phyloP scores from a whole-genome alignment of 2,888 invertebrate species.

The Drosophila borborema region DNA sequence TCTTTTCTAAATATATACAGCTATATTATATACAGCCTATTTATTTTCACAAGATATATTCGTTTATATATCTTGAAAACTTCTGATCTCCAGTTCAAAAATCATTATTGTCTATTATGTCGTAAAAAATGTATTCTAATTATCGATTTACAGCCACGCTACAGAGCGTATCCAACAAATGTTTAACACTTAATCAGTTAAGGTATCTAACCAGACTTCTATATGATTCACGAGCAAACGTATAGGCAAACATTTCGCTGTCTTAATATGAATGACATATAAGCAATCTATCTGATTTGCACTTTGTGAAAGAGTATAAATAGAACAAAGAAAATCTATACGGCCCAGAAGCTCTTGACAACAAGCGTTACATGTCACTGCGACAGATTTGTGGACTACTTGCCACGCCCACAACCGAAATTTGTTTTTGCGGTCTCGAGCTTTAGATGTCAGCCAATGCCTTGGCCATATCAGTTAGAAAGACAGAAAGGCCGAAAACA shows the following conservation, averaged over 20 bases:
- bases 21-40: too few species aligned
- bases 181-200: not conserved
- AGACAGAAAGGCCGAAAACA: slow-evolving; percentile 8
- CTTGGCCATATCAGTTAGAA: slow-evolving; percentile 32
- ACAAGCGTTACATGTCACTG: slow-evolving; percentile 28
- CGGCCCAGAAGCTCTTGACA: slow-evolving; percentile 23
- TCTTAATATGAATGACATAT: not conserved
- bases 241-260: not conserved
- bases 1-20: too few species aligned
- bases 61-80: not conserved
- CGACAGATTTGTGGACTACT: not conserved
- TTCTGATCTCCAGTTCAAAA: not conserved
- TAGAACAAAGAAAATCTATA: not conserved
- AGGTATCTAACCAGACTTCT: not conserved
- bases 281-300: not conserved
- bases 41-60: not conserved
- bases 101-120: not conserved
- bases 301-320: not conserved
- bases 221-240: not conserved
- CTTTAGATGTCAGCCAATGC: slow-evolving; percentile 40
- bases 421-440: not conserved
- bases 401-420: not conserved
- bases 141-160: not conserved
- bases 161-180: not conserved
- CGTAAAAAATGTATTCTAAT: not conserved